These are phyloP conservation scores for Archocentrus centrarchus DNA, from an alignment of 2,113 vertebrate species.

Conservation along the genomic window DNA sequence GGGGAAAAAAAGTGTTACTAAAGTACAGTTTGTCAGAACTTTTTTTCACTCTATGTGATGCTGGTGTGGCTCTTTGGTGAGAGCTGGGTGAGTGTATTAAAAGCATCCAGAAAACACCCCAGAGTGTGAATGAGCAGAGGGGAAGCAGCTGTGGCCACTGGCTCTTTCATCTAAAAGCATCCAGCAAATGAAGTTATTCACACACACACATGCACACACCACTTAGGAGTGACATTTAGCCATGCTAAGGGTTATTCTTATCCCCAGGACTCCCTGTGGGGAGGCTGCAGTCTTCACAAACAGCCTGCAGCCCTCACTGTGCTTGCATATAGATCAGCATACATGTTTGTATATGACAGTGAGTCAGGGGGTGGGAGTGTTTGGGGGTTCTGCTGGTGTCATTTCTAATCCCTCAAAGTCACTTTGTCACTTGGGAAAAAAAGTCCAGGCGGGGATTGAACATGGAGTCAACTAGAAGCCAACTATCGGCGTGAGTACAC, in stretches of 20 bases:
- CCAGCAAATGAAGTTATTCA: conserved; percentile 56
- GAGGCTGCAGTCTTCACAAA: conserved; percentile 53
- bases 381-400: background rate
- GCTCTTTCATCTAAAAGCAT: conserved; percentile 66
- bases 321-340: conserved; percentile 25
- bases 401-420: conserved; percentile 32
- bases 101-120: conserved; percentile 11
- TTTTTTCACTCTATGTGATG: background rate
- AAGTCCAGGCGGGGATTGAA: background rate
- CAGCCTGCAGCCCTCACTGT: conserved; percentile 31
- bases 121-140: conserved; percentile 41
- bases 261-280: conserved; percentile 49
- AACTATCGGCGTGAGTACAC: background rate
- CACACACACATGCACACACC: background rate
- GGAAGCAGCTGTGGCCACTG: conserved; percentile 56
- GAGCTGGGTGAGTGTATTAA: conserved; percentile 34
- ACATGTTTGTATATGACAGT: background rate
- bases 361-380: background rate
- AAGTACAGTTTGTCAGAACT: background rate
- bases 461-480: background rate
- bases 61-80: background rate
- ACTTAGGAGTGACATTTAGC: conserved; percentile 59
- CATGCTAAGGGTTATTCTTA: conserved; percentile 62
- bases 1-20: background rate
- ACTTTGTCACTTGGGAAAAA: conserved; percentile 14